Evolutionary conservation across 2,113 vertebrate species (phyloP).

Genomic region (Piliocolobus tephrosceles): DNA sequence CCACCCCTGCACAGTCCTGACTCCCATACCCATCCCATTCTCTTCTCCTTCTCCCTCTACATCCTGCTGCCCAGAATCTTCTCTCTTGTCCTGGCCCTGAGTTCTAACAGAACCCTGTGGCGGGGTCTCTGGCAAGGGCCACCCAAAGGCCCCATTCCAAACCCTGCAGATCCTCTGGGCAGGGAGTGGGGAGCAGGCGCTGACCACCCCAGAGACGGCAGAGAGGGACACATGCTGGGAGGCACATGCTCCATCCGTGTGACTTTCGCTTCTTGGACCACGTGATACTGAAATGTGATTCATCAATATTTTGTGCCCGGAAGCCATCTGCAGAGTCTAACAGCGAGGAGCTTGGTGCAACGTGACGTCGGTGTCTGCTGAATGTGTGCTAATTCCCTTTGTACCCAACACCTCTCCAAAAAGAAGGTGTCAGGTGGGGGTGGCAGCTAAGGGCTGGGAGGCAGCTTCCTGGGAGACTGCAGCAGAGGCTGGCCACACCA

Average conservation of each 20-base stretch:
- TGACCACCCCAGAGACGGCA: not conserved
- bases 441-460: not conserved
- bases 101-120: not conserved
- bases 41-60: not conserved
- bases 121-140: not conserved
- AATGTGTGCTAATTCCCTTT: slow-evolving; percentile 53
- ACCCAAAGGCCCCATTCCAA: not conserved
- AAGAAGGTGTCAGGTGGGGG: not conserved
- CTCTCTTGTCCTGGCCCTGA: not conserved
- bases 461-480: not conserved
- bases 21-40: too few species aligned
- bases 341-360: slow-evolving; percentile 24
- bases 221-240: slow-evolving; percentile 3
- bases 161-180: not conserved
- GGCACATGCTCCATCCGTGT: not conserved
- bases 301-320: slow-evolving; percentile 69
- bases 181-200: not conserved
- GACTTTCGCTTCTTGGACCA: slow-evolving; percentile 29
- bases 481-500: not conserved
- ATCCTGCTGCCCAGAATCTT: not conserved
- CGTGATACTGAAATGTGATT: slow-evolving; percentile 13
- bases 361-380: slow-evolving; percentile 64
- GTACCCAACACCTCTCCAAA: slow-evolving; percentile 60
- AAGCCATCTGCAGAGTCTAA: slow-evolving; percentile 58
- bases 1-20: not conserved